phyloP scores from a whole-genome alignment of 2,888 invertebrate genomes.

The Galerucella calmariensis region DNA sequence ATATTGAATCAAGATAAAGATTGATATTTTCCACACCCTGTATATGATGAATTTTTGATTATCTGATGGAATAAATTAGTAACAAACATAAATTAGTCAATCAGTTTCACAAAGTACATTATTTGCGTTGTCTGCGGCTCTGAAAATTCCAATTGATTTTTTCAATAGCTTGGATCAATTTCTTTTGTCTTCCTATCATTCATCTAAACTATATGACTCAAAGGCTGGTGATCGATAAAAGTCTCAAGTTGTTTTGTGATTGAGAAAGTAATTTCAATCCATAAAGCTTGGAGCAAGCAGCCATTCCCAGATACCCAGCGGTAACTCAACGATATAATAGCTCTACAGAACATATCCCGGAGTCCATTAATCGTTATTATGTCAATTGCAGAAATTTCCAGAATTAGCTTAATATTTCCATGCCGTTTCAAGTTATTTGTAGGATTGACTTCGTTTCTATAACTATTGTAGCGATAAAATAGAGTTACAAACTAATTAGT shows the following conservation, averaged over 20 bases:
- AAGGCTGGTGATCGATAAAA: not conserved
- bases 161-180: no score
- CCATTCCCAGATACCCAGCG: not conserved
- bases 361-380: not conserved
- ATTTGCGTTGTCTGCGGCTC: no score
- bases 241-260: not conserved
- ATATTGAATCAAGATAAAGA: no score
- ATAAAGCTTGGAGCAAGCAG: not conserved
- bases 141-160: no score
- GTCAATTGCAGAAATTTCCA: conserved; percentile 2
- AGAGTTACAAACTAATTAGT: not conserved
- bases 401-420: not conserved
- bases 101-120: no score
- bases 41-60: no score
- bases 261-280: not conserved
- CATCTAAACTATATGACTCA: no score
- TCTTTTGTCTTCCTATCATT: no score
- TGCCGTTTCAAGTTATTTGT: not conserved
- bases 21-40: no score
- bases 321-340: not conserved
- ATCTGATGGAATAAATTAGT: no score
- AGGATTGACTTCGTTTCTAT: not conserved
- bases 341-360: not conserved
- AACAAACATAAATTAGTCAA: no score
- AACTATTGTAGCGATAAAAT: not conserved